Evolutionary conservation across 1,140 invertebrate species (phyloP).

Genomic region (Drosophila athabasca): DNA sequence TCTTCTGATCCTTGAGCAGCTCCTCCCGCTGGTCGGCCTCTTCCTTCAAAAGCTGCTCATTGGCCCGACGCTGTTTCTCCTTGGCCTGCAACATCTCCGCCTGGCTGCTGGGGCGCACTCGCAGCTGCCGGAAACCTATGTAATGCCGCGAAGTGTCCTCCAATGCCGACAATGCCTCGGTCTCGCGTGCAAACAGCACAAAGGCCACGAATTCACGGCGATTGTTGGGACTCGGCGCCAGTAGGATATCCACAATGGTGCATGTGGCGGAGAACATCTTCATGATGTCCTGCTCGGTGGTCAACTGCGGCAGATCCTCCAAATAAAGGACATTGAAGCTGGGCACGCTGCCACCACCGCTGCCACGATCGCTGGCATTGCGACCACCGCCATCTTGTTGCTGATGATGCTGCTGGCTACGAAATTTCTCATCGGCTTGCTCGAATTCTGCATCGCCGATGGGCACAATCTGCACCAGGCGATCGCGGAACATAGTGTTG

Average conservation of each 20-base stretch:
- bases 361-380: conserved; percentile 5
- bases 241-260: conserved; percentile 89
- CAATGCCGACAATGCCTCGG: conserved; percentile 87
- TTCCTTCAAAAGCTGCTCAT: conserved; percentile 78
- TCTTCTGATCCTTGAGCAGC: conserved; percentile 37
- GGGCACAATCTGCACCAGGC: conserved; percentile 70
- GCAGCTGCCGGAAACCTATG: conserved; percentile 86
- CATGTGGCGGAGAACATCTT: conserved; percentile 89
- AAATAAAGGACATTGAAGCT: conserved; percentile 86
- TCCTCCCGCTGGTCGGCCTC: conserved; percentile 67
- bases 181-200: conserved; percentile 89
- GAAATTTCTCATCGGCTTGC: conserved; percentile 54
- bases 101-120: conserved; percentile 85
- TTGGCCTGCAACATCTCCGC: conserved; percentile 85
- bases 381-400: conserved; percentile 11
- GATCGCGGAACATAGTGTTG: conserved; percentile 86
- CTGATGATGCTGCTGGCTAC: conserved; percentile 21
- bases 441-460: conserved; percentile 74
- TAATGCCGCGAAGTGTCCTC: conserved; percentile 85
- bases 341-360: conserved; percentile 6
- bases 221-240: conserved; percentile 85
- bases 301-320: conserved; percentile 89
- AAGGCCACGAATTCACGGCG: conserved; percentile 87
- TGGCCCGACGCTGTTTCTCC: conserved; percentile 82
- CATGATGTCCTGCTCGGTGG: conserved; percentile 90